These are phyloP conservation scores for Troides oblongomaculatus DNA, from an alignment of 2,888 invertebrate genomes.

Conservation along the genomic window DNA sequence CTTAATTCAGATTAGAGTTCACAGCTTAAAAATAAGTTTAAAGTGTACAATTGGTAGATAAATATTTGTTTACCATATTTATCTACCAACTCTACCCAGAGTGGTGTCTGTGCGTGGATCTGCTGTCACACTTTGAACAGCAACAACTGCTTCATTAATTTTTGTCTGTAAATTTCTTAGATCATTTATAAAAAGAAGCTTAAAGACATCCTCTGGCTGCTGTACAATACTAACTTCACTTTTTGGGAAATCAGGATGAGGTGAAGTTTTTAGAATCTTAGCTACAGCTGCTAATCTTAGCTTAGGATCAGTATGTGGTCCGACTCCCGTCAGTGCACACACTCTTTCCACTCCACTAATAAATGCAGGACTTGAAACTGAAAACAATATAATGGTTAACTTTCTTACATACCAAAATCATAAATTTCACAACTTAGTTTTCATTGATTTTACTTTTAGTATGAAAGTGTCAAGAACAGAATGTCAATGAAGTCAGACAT, in stretches of 20 bases:
- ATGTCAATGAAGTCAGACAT: too few species aligned
- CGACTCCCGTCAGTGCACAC: slow-evolving; percentile 81
- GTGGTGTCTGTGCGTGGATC: slow-evolving; percentile 98
- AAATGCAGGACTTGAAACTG: slow-evolving; percentile 91
- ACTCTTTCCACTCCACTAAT: slow-evolving; percentile 88
- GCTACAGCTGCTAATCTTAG: slow-evolving; percentile 82
- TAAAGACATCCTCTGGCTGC: slow-evolving; percentile 83
- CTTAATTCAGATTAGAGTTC: slow-evolving; percentile 11
- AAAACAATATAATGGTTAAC: slow-evolving; percentile 39
- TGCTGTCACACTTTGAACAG: slow-evolving; percentile 95
- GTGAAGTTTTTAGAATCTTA: slow-evolving; percentile 87
- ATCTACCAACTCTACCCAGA: slow-evolving; percentile 93
- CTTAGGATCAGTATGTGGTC: slow-evolving; percentile 69
- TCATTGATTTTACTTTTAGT: too few species aligned
- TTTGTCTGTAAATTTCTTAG: slow-evolving; percentile 92
- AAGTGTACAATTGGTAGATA: neutral
- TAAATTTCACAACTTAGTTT: neutral
- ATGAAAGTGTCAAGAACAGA: too few species aligned
- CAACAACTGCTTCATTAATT: slow-evolving; percentile 96
- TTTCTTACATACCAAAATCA: neutral
- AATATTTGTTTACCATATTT: slow-evolving; percentile 35
- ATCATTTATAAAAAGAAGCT: slow-evolving; percentile 90
- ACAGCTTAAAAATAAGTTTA: neutral
- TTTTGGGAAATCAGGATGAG: slow-evolving; percentile 84
- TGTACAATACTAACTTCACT: slow-evolving; percentile 57